These are phyloP conservation scores for Petromus typicus DNA, from an alignment of 2,113 vertebrate genomes.

Conservation along the genomic window DNA sequence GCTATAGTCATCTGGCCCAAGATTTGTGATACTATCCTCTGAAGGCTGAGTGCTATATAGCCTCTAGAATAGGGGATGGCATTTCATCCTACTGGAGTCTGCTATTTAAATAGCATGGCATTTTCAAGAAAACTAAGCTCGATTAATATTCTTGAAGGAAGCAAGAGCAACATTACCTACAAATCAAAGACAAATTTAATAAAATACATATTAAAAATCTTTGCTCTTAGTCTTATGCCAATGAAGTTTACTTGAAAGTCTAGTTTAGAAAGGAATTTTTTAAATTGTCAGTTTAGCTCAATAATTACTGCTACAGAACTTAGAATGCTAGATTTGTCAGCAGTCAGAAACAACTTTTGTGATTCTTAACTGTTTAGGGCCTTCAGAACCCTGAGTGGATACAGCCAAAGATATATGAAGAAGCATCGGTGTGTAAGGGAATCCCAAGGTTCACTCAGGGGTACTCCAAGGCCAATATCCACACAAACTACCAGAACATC, in stretches of 20 bases:
- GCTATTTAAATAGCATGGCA: not conserved
- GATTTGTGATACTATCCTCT: not conserved
- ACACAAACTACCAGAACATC: not conserved
- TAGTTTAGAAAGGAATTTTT: not conserved
- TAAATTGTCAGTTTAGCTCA: not conserved
- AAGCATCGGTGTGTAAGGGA: not conserved
- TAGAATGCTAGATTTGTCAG: not conserved
- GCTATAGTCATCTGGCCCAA: not conserved
- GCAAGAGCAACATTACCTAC: not conserved
- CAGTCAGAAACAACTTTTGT: not conserved
- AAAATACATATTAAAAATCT: not conserved
- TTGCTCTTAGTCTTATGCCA: not conserved
- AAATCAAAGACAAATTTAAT: not conserved
- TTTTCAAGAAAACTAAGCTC: not conserved
- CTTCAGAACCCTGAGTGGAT: not conserved
- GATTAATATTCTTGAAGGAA: not conserved
- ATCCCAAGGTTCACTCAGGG: not conserved
- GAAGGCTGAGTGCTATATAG: not conserved
- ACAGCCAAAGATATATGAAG: not conserved
- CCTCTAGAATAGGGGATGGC: not conserved
- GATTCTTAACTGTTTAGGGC: not conserved
- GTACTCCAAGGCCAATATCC: not conserved
- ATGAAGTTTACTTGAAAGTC: not conserved
- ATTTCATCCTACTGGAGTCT: accelerated
- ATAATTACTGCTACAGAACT: not conserved